A percentile compares a stretch with the other conserved stretches of the same genome.
phyloP scores from a whole-genome alignment of 2,797 vertebrate genomes.

The Chaunax sp. region DNA sequence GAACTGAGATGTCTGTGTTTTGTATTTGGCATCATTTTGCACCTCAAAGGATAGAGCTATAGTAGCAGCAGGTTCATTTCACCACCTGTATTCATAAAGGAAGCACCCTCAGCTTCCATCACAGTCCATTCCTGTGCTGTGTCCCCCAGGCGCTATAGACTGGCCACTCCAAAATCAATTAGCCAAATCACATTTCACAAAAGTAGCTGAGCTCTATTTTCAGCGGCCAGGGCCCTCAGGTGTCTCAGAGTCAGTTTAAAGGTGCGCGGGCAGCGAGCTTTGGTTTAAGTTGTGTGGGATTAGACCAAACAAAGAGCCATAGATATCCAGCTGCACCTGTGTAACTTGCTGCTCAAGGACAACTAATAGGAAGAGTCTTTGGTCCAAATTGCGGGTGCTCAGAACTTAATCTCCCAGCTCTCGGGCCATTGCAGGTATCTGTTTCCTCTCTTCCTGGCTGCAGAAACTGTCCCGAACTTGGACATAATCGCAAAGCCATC shows the following conservation, averaged over 20 bases:
- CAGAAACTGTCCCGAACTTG: conserved; percentile 60
- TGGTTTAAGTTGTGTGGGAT: conserved; percentile 78
- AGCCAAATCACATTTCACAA: conserved; percentile 86
- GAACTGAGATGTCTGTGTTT: conserved; percentile 48
- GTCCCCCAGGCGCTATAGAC: conserved; percentile 58
- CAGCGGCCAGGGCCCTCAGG: conserved; percentile 75
- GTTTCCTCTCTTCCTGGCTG: conserved; percentile 68
- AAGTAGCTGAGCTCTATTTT: conserved; percentile 79
- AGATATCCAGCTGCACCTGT: conserved; percentile 82
- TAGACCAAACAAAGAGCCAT: conserved; percentile 83
- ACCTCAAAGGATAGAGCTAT: conserved; percentile 37
- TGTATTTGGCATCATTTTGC: conserved; percentile 34
- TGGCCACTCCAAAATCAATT: conserved; percentile 86
- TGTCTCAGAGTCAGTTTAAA: conserved; percentile 76
- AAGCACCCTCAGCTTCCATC: conserved; percentile 39
- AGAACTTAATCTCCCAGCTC: conserved; percentile 83
- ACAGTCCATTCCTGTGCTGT: conserved; percentile 33
- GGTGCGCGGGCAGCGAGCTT: conserved; percentile 63
- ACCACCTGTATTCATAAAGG: conserved; percentile 52
- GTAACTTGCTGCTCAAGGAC: conserved; percentile 72
- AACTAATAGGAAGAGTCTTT: conserved; percentile 71
- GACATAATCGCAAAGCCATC: conserved; percentile 62
- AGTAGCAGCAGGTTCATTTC: conserved; percentile 42
- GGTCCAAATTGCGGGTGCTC: conserved; percentile 80
- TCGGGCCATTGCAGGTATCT: conserved; percentile 75